Conservation (phyloP, 2,113 vertebrate species). For the Phasianus colchicus region DNA sequence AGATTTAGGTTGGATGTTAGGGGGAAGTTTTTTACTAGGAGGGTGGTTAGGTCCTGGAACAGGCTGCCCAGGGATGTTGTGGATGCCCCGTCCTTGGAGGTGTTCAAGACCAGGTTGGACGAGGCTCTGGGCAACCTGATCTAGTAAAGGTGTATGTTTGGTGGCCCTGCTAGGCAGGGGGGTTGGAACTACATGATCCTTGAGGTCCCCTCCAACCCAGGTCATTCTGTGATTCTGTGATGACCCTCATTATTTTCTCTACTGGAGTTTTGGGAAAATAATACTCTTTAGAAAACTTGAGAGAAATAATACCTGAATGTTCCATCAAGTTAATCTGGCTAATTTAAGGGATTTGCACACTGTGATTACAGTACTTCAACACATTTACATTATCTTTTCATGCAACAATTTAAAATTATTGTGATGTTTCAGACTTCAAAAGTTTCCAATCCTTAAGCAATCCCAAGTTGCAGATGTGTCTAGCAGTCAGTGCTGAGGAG, state of each 20-base stretch:
- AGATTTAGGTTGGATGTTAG: too few species aligned
- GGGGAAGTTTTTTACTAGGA: too few species aligned
- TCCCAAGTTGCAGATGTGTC: background rate
- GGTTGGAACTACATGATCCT: too few species aligned
- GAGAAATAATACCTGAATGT: background rate
- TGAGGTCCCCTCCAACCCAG: too few species aligned
- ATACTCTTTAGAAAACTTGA: background rate
- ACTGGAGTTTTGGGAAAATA: background rate
- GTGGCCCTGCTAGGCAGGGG: too few species aligned
- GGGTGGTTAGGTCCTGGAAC: too few species aligned
- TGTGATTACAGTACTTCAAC: background rate
- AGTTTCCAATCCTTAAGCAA: background rate
- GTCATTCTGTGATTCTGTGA: too few species aligned
- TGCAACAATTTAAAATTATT: background rate
- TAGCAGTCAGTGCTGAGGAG: background rate
- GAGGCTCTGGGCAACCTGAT: too few species aligned
- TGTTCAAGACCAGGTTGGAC: too few species aligned
- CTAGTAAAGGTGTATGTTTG: too few species aligned
- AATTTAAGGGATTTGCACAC: background rate
- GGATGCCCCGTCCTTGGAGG: too few species aligned
- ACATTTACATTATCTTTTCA: background rate
- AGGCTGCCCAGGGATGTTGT: too few species aligned
- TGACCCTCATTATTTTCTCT: background rate
- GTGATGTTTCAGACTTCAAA: background rate
- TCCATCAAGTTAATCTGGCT: background rate